Base-by-base conservation (phyloP, 2,797 vertebrate genomes). In the Picus viridis region DNA sequence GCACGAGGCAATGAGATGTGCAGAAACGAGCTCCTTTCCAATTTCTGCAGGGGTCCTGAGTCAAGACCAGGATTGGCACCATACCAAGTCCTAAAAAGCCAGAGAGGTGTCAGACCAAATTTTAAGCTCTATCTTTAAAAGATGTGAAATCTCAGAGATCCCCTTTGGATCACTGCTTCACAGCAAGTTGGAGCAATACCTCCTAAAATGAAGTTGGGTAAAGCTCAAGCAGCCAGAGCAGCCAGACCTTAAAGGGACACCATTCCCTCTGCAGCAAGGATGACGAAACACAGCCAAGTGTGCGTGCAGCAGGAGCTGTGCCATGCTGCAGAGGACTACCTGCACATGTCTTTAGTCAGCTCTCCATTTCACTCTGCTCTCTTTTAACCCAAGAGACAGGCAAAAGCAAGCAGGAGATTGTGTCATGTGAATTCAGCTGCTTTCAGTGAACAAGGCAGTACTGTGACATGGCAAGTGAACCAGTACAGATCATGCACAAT, bases 1-100 rank as follows among this genome's bases (percentile, higher is more conserved):
- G 7, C 34, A 86, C 0, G 0, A 65, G 59, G 51, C 69, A 84
- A 64, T 1, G 59, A 84, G 59, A 70, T 2, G 9, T 3, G 10
- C 88, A 69, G 51, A 79, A 49, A 61, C 43, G 14, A 78, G 17
- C 7, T 80, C 14, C 34, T 32, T 64, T 58, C 67, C 62, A 84
- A 77, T 57, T 77, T 71, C 57, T 80, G 34, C 41, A 30, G 32
- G 4, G 1, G 13, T 16, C 68, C 64, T 20, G 17, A 85, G 34
- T 9, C 20, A 65, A 62, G 56, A 47, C 51, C 16, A 89, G 80
- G 74, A 63, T 12, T 84, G 76, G 79, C 69, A 80, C 13, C 14
- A 6, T 0, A 24, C 18, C 81, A 74, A 87, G 47, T 20, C 69
- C 69, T 87, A 47, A 62, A 54, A 43, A 72, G 11, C 41, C 32